Evolutionary conservation across 2,113 vertebrate genomes (phyloP).

Genomic region (Gnathonemus echidnorhynchus): DNA sequence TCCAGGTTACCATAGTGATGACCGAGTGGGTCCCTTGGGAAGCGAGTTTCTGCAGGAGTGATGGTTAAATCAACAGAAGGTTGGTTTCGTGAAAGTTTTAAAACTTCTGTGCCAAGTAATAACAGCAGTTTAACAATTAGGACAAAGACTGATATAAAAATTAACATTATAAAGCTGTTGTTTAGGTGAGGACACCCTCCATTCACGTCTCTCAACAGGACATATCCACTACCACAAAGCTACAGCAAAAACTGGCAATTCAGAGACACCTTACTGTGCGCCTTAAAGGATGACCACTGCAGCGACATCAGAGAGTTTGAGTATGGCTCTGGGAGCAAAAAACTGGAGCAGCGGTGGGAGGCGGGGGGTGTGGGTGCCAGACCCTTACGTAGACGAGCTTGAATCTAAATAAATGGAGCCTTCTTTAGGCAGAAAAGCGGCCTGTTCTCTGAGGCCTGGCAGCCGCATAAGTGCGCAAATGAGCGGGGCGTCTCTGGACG

Average conservation of each 20-base stretch:
- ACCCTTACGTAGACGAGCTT: not conserved
- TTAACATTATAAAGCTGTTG: not conserved
- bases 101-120: not conserved
- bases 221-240: not conserved
- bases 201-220: not conserved
- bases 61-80: not conserved
- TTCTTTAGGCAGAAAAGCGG: not conserved
- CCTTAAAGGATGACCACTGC: not conserved
- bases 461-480: not conserved
- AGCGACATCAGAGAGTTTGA: not conserved
- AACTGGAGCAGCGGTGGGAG: not conserved
- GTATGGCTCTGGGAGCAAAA: no score
- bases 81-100: not conserved
- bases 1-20: not conserved
- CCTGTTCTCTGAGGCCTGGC: not conserved
- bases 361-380: not conserved
- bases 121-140: not conserved
- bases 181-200: not conserved
- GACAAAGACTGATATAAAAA: not conserved
- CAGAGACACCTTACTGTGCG: not conserved
- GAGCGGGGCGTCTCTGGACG: not conserved
- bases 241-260: not conserved
- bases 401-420: not conserved
- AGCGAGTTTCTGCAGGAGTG: not conserved
- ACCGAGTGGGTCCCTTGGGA: not conserved